Evolutionary conservation across 2,888 invertebrate species (phyloP), one percentile per base, ranked within the genome.

Genomic region (Tetragnatha montana): DNA sequence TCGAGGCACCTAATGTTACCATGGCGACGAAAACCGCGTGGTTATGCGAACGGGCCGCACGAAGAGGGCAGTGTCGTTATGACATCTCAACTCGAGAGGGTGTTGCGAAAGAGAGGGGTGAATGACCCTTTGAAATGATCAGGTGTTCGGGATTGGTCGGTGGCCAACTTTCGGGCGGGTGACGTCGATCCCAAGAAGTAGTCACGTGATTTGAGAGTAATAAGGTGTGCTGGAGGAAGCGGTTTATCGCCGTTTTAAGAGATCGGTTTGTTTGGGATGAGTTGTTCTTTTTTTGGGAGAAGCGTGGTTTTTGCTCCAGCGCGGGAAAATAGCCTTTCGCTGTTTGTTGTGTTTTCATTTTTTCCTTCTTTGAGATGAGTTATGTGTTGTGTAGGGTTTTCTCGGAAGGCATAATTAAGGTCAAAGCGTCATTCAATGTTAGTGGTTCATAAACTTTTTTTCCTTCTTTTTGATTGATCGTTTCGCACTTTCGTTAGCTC

Each of bases 71-170:
- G 69, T 68, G n/a, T 74, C 22, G 74, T 74, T 73, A 22, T 51
- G 81, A 22, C 35, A 35, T 35, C 35, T 35, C 35, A 35, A 35
- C 35, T 35, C 35, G 35, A 4, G 35, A 35, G 35, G 69, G 49
- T 49, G 71, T 81, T 89, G 35, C 85, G 85, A 85, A 89, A 89
- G 81, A 86, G 17, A 17, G 60, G 82, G 89, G 85, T 89, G 81
- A 89, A 89, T 85, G 89, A 89, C 89, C 89, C 81, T 73, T 17
- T 21, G 21, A 81, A 88, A 88, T 74, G 84, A 83, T 88, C 88
- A 79, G 79, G 22, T 87, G 79, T 88, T 84, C 74, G 71, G 80
- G 88, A 81, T 89, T 85, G 89, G 85, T 75, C 85, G 35, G 22
- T 81, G 81, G 85, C 85, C 83, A 85, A 85, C 71, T 80, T 81